Percentiles rank a stretch among this genome's conserved stretches.
phyloP scores from a whole-genome alignment of 2,797 vertebrate genomes.

The Oreochromis grahami region DNA sequence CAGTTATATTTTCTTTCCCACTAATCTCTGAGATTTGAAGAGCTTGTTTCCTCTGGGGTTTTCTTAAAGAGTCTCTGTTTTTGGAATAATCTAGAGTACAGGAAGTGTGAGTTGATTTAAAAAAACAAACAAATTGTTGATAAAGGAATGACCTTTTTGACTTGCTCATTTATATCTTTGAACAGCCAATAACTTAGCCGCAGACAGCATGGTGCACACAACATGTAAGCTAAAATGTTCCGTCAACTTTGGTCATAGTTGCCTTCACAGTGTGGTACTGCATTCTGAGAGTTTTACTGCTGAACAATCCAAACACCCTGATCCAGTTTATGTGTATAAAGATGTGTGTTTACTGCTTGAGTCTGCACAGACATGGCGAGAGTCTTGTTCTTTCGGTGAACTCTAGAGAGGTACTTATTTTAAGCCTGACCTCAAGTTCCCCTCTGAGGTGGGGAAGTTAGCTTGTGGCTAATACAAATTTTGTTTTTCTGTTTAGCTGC shows the following conservation, averaged over 20 bases:
- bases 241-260: not conserved
- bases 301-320: not conserved
- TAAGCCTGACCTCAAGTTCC: slow-evolving; percentile 26
- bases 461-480: not conserved
- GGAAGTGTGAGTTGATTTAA: not conserved
- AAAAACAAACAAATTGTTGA: not conserved
- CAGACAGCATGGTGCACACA: not conserved
- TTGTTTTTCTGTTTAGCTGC: not conserved
- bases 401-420: slow-evolving; percentile 3
- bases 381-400: not conserved
- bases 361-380: not conserved
- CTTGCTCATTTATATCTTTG: not conserved
- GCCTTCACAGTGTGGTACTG: not conserved
- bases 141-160: not conserved
- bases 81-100: not conserved
- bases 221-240: not conserved
- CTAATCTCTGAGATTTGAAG: slow-evolving; percentile 37
- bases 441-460: slow-evolving; percentile 37
- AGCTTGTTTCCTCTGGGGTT: not conserved
- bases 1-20: slow-evolving; percentile 42
- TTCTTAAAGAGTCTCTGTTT: not conserved
- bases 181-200: not conserved
- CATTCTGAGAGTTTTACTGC: not conserved
- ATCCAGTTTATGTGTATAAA: not conserved
- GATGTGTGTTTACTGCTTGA: not conserved